Base-by-base conservation (phyloP, 92 coral and sea anemone species). In the Epizoanthus fatuus region DNA sequence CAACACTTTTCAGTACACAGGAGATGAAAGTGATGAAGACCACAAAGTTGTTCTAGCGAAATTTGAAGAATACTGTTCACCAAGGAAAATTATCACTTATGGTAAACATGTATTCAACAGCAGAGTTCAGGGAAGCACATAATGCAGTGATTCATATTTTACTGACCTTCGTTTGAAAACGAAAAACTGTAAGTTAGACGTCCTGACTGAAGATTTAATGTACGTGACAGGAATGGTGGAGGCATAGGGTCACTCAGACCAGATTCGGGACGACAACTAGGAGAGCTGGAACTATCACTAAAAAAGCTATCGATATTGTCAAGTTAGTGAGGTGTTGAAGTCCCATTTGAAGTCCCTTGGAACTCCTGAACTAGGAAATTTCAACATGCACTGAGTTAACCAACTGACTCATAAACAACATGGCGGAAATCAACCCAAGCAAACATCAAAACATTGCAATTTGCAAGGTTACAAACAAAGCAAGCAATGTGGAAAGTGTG, bases 81-180 rank as follows among this genome's bases (percentile, higher is more conserved):
- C 68, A 54, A 55, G 67, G 45, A 71, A 83, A 55, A 83, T 45
- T 65, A 47, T 81, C 78, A 62, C 74, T 22, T 79, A 65, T 68
- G 85, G 63, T 20, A 45, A 37, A 39, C 56, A 79, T 42, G 11
- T 83, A 14, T 71, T 71, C 69, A 81, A 65, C 64, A 81, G 55
- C 58, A 81, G 76, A 81, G 35, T 40, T 81, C 85, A 81, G 63
- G 85, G 85, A 64, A 57, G n/a, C n/a, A 81, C 45, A 13, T 62
- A 66, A 81, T 64, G 72, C 37, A 81, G 19, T 25, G 67, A 81
- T 67, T 19, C 56, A 67, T 68, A 81, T 51, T 75, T 81, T 29
- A 81, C 86, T 15, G 81, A 83, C 40, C 86, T 82, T 49, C 81
- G 81, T 69, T 70, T 72, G 87, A 56, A 83, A 49, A 81, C 87